Evolutionary conservation across 2,113 vertebrate species (phyloP).

Genomic region (Spilogale gracilis): DNA sequence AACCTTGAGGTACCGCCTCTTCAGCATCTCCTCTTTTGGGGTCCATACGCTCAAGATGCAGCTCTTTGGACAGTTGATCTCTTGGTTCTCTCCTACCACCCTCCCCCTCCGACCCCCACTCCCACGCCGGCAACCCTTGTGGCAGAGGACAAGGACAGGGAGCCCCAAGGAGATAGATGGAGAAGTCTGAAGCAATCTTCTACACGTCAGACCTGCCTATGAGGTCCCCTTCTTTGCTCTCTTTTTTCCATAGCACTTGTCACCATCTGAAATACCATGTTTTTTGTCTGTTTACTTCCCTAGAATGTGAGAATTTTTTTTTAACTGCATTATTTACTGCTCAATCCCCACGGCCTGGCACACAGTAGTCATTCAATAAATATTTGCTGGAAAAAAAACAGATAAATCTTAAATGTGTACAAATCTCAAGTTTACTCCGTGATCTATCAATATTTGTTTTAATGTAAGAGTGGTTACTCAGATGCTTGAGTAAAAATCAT

Average conservation of each 20-base stretch:
- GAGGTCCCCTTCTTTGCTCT: not conserved
- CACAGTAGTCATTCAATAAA: not conserved
- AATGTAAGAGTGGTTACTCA: not conserved
- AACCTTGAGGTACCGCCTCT: not conserved
- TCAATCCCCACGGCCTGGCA: not conserved
- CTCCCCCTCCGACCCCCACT: not conserved
- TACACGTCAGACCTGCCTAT: not conserved
- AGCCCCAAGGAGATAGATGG: not conserved
- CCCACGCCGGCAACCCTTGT: too few species aligned
- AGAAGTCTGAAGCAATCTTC: not conserved
- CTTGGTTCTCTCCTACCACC: not conserved
- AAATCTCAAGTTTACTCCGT: not conserved
- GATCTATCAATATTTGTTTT: not conserved
- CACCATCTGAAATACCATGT: not conserved
- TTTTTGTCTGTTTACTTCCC: not conserved
- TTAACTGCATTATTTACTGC: not conserved
- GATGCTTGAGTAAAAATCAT: not conserved
- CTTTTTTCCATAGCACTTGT: not conserved
- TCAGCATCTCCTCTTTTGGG: not conserved
- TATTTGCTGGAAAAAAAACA: not conserved
- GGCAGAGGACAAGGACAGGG: not conserved
- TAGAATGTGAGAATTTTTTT: not conserved
- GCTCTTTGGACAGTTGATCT: not conserved
- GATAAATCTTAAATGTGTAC: conserved; percentile 27
- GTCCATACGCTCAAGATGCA: not conserved